Base-by-base conservation (phyloP, 1,140 invertebrate genomes). In the Sarcophaga bullata region DNA sequence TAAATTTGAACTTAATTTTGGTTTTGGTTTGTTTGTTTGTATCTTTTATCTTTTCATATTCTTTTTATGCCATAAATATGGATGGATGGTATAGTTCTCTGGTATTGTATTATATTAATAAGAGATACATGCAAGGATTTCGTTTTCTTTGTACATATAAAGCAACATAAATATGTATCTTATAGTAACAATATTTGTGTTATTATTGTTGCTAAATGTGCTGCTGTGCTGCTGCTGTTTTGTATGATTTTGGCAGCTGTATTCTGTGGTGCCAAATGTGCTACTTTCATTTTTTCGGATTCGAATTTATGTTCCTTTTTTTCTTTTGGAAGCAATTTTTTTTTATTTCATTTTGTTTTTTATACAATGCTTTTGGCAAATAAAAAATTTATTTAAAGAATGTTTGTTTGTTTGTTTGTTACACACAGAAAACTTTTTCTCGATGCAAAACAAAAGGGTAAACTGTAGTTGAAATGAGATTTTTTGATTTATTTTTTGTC, bases 1-100 rank as follows among this genome's bases (percentile, higher is more conserved):
- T 78, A 78, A 78, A 52, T 15, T 50, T 78, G 17, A 78, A 78
- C 75, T 78, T 78, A 52, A 50, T 78, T 75, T 68, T 68, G 17
- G n/a, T n/a, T 62, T 37, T 37, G 1, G 25, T 37, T 37, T 37
- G 25, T 37, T 37, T 37, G 25, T 4, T 37, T 37, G 25, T 37
- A 37, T 37, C 1, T 37, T 37, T 37, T 37, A 37, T 37, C 25
- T 37, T 37, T 37, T 37, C 25, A 37, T 37, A 37, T 37, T 37
- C 25, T n/a, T n/a, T 58, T 58, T 58, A 58, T 58, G 54, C 54
- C 7, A 58, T 58, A 58, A 13, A 58, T 58, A 58, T n/a, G 54
- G 25, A 37, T 37, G 25, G 25, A 37, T 37, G 25, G 25, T 4
- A 37, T 37, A 37, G 25, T 4, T 2, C 4, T 37, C 54, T 58